phyloP scores from a whole-genome alignment of 2,113 vertebrate species.

The Sinocyclocheilus grahami region DNA sequence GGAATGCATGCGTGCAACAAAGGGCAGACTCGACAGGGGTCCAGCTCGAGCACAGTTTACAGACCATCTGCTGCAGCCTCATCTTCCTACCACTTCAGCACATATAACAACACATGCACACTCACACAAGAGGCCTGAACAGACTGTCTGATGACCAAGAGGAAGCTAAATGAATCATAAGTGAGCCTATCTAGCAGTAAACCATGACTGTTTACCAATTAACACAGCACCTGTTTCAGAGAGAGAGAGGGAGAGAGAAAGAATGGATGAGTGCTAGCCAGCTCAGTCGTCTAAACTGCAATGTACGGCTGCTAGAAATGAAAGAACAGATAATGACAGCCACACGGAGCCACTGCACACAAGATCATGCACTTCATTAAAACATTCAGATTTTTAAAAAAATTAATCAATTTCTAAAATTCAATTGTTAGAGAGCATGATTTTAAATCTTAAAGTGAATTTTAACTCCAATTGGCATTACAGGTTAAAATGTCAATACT shows the following conservation, averaged over 20 bases:
- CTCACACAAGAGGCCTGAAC: background rate
- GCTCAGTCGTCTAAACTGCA: background rate
- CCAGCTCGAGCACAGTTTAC: slow-evolving; percentile 15
- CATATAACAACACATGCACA: slow-evolving; percentile 23
- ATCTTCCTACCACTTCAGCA: background rate
- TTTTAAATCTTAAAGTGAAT: background rate
- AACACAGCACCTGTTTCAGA: background rate
- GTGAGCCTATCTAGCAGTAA: background rate
- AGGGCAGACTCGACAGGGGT: slow-evolving; percentile 14
- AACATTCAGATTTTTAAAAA: background rate
- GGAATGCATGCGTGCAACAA: slow-evolving; percentile 3
- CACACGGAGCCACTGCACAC: background rate
- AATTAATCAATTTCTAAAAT: background rate
- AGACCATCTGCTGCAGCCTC: slow-evolving; percentile 36
- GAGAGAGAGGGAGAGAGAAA: background rate
- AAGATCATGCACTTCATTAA: background rate
- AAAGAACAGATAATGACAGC: background rate
- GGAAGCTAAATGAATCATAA: slow-evolving; percentile 42
- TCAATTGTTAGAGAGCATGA: background rate
- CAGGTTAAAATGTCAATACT: background rate
- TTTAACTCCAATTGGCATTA: background rate
- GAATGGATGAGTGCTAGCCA: background rate
- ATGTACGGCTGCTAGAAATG: background rate
- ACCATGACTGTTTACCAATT: background rate
- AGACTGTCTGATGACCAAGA: background rate